These are phyloP conservation scores for Notiomystis cincta DNA, from an alignment of 2,113 vertebrate species.

Conservation along the genomic window DNA sequence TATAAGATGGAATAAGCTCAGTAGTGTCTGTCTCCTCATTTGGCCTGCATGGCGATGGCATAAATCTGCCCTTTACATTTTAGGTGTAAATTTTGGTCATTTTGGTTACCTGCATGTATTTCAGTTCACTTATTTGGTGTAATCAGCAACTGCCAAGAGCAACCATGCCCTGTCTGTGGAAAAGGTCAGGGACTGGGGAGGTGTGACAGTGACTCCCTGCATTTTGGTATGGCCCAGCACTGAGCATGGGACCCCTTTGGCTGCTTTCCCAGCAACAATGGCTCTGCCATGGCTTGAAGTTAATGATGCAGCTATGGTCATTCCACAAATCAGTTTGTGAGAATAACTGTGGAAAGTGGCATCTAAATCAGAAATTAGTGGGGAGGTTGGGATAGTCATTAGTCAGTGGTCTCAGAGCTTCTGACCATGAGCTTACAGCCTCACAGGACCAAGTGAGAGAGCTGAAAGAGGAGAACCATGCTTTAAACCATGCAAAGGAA, in stretches of 20 bases:
- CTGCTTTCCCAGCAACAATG: background rate
- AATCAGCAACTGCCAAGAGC: accelerated
- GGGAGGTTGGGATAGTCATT: background rate
- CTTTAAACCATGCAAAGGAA: background rate
- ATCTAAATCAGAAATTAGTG: background rate
- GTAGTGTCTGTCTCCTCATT: background rate
- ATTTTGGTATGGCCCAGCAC: background rate
- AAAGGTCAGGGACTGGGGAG: background rate
- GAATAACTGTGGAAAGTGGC: background rate
- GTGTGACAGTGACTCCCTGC: background rate
- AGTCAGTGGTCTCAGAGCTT: background rate
- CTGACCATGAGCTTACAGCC: background rate
- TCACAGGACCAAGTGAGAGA: background rate
- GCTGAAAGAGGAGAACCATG: background rate
- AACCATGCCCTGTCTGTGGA: background rate
- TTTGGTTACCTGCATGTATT: background rate
- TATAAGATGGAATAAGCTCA: background rate
- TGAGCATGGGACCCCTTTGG: background rate
- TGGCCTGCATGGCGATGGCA: background rate
- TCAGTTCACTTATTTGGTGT: background rate
- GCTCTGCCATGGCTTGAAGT: background rate
- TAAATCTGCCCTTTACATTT: background rate
- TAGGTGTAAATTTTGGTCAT: background rate
- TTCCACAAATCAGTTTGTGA: accelerated
- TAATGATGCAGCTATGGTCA: background rate